phyloP scores from a whole-genome alignment of 2,888 invertebrate genomes.

The Platycheirus albimanus region DNA sequence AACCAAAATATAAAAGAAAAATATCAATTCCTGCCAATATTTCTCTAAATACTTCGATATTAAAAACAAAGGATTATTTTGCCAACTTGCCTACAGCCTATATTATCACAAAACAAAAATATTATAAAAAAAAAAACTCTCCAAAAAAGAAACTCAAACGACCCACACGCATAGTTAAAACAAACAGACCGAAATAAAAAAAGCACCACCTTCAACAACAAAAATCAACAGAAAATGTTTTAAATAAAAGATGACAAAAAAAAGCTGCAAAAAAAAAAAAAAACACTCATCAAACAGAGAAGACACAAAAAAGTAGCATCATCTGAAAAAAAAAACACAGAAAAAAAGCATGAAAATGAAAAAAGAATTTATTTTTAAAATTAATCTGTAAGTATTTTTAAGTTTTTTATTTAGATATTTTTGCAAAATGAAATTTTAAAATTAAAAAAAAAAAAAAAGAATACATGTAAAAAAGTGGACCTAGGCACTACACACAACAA shows the following conservation, averaged over 20 bases:
- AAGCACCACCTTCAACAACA: slow-evolving; percentile 63
- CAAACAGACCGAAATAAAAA: slow-evolving; percentile 43
- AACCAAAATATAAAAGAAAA: slow-evolving; percentile 21
- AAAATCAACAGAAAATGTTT: slow-evolving; percentile 35
- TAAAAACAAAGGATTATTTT: slow-evolving; percentile 64
- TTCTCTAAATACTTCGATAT: slow-evolving; percentile 67
- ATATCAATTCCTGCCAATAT: slow-evolving; percentile 71
- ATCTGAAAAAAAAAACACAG: slow-evolving; percentile 44
- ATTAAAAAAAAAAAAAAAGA: slow-evolving; percentile 28
- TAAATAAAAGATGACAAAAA: slow-evolving; percentile 34
- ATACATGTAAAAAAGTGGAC: slow-evolving; percentile 61
- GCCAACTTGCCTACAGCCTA: slow-evolving; percentile 71
- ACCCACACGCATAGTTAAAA: slow-evolving; percentile 39
- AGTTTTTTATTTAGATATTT: slow-evolving; percentile 74
- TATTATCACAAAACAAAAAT: slow-evolving; percentile 10
- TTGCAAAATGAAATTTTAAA: slow-evolving; percentile 69
- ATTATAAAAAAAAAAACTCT: slow-evolving; percentile 15
- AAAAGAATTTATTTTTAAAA: slow-evolving; percentile 72
- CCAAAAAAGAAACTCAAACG: slow-evolving; percentile 16
- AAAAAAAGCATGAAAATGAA: slow-evolving; percentile 62
- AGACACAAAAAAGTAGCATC: slow-evolving; percentile 40
- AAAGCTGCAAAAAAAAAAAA: slow-evolving; percentile 52
- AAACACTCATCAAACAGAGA: slow-evolving; percentile 46
- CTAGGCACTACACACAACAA: slow-evolving; percentile 59
- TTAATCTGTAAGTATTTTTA: slow-evolving; percentile 71